Base-by-base conservation (phyloP, 2,888 invertebrate species). In the Empis stercorea region DNA sequence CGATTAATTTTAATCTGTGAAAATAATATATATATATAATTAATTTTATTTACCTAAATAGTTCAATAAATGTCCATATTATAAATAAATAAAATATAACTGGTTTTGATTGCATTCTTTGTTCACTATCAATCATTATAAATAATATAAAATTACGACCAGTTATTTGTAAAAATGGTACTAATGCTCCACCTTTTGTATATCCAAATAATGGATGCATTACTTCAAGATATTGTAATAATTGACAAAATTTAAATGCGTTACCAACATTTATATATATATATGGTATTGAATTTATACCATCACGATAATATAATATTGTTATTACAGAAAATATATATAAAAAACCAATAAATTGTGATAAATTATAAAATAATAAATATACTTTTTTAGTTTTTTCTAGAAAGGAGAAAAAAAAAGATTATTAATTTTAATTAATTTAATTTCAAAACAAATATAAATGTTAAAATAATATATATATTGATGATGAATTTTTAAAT, bases 131-230 rank as follows among this genome's bases (percentile, higher is more conserved):
- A 7, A 95, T 80, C 78, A 93, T 81, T 7, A 76, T 73, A 61
- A 94, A 88, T 38, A 95, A 68, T 4, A 91, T 74, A 53, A 91
- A 75, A 47, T 80, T 77, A 39, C 94, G 75, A 0, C 91, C 93
- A 27, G 76, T 73, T 27, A 87, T 79, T 76, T 95, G 94, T 45
- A 88, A 53, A 44, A 86, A 74, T 3, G 92, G 80, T 16, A 84
- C 73, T 1, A 87, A 44, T 0, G 77, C 70, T 14, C 81, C 78
- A 17, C 89, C 87, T 72, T 80, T 85, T 2, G 92, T 89, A 60
- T 91, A 87, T 2, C 92, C 89, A 62, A 93, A 81, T 42, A 93
- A 58, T 0, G 93, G 87, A 73, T 95, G 91, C 72, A 94, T 73
- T 1, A 93, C 80, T 72, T 95, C 95, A 51, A 95, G 64, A 57